Evolutionary conservation across 2,797 vertebrate species (phyloP), one percentile per base, ranked within the genome.

Genomic region (Buphagus erythrorhynchus): DNA sequence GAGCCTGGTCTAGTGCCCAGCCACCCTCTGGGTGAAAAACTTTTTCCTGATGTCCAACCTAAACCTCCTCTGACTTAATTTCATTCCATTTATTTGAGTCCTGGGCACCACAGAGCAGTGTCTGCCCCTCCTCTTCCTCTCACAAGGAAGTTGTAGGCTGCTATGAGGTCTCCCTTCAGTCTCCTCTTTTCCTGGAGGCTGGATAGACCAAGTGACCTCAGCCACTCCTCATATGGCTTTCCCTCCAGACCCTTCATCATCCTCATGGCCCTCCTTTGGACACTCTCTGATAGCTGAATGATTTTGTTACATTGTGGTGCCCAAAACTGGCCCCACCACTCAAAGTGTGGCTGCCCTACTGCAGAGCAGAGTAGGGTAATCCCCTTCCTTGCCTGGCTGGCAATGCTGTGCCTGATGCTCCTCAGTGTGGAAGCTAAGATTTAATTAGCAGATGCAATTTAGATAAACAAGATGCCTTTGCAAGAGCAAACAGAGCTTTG

Each of bases 331-430:
- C 13, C 42, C 16, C 35, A 42, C 4, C 7, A 31, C 21, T 42
- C 2, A 1, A 42, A 33, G 20, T 33, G 58, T 13, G 19, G 16
- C 24, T 3, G 19, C 10, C 16, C 8, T 25, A 40, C 4, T 11
- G 20, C 59, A 74, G 21, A 73, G 9, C 20, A 83, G 16, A 48
- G 42, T 0, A 0, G 20, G 11, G 20, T 16, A 69, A 13, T 42
- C 10, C 25, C 26, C 16, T 58, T 8, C 29, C 31, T 59, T 0
- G 3, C 5, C 26, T 2, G 11, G 26, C 20, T 69, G 55, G 17
- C 0, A 1, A 31, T 2, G 3, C 13, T 51, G 54, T 6, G 13
- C 17, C 45, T 51, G 25, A 59, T 69, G 25, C 8, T 6, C 15
- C 16, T 6, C 48, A 16, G 26, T 28, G 16, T 49, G 48, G 26